Conservation (phyloP, 2,888 invertebrate species). For the Leptura quadrifasciata region DNA sequence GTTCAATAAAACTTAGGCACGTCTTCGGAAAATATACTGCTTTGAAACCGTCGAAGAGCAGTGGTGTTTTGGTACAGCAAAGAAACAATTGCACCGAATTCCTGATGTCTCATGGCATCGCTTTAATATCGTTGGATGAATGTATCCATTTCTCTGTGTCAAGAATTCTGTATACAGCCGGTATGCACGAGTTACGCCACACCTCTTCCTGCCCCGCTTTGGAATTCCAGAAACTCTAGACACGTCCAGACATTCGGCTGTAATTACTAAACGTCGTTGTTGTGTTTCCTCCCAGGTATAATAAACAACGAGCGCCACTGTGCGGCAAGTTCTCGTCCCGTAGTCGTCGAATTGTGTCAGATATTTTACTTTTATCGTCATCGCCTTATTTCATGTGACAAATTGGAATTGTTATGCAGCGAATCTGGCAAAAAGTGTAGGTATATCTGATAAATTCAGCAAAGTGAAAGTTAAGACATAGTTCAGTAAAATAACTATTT, state of each 20-base stretch:
- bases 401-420: neutral
- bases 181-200: constrained; percentile 67
- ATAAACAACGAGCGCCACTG: constrained; percentile 63
- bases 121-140: constrained; percentile 70
- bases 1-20: constrained; percentile 63
- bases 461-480: too few relatives aligned
- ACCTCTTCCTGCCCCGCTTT: constrained; percentile 65
- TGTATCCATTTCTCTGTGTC: constrained; percentile 71
- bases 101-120: constrained; percentile 66
- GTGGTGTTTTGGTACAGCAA: constrained; percentile 53
- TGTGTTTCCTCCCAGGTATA: constrained; percentile 67
- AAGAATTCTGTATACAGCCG: constrained; percentile 59
- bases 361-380: neutral
- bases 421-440: too few relatives aligned
- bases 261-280: constrained; percentile 69
- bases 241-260: constrained; percentile 71
- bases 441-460: too few relatives aligned
- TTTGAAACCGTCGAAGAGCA: constrained; percentile 51
- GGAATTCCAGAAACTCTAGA: constrained; percentile 71
- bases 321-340: neutral
- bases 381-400: constrained; percentile 1
- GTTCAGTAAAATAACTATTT: too few relatives aligned
- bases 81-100: constrained; percentile 67
- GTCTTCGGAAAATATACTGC: constrained; percentile 61
- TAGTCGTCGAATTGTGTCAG: neutral